Conservation (phyloP, 2,888 invertebrate genomes). For the Unio delphinus region DNA sequence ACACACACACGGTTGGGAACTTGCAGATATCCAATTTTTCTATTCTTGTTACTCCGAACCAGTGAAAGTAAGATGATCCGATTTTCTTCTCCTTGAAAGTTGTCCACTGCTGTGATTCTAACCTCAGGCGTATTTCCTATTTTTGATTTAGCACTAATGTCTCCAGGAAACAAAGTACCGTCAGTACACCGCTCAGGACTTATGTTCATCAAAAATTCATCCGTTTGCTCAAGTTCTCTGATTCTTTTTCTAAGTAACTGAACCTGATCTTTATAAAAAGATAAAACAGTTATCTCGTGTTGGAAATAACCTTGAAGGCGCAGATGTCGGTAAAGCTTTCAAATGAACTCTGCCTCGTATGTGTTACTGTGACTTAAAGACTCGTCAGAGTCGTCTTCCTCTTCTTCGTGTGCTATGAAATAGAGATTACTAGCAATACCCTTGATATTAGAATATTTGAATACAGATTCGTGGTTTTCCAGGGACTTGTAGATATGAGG, state of each 20-base stretch:
- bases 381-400: conserved; percentile 56
- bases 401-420: conserved; percentile 56
- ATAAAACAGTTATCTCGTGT: conserved; percentile 60
- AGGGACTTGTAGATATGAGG: conserved; percentile 43
- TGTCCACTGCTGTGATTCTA: conserved; percentile 62
- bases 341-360: conserved; percentile 60
- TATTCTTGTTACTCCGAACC: conserved; percentile 66
- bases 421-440: conserved; percentile 56
- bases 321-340: conserved; percentile 54
- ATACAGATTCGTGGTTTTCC: conserved; percentile 51
- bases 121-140: conserved; percentile 41
- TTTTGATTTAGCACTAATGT: no score
- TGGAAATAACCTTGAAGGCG: conserved; percentile 60
- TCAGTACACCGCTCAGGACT: no score
- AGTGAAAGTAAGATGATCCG: conserved; percentile 69
- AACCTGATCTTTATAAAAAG: conserved; percentile 64
- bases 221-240: conserved; percentile 61
- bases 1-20: conserved; percentile 66
- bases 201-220: conserved; percentile 71
- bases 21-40: conserved; percentile 61
- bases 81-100: conserved; percentile 70
- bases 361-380: conserved; percentile 53
- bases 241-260: conserved; percentile 47
- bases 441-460: conserved; percentile 40
- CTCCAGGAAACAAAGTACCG: no score